A percentile compares a stretch with the other conserved stretches of the same genome.
These are phyloP conservation scores for Spodoptera exigua DNA, from an alignment of 2,888 invertebrate species.

Conservation along the genomic window DNA sequence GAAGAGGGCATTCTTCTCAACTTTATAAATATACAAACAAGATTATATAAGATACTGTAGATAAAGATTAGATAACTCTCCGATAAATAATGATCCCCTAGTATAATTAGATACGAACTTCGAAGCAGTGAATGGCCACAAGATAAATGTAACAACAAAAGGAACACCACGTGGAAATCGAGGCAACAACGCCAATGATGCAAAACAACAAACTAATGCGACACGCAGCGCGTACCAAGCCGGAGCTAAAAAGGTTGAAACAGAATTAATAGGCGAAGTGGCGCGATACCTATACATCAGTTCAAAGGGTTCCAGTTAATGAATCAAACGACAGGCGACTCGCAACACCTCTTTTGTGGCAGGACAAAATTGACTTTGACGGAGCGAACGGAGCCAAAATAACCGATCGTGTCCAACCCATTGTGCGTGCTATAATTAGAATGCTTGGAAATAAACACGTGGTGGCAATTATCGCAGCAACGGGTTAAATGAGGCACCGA, in stretches of 20 bases:
- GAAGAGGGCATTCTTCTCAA: conserved; percentile 26
- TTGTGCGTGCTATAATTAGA: conserved; percentile 88
- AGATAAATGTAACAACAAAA: conserved; percentile 63
- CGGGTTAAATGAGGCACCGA: conserved; percentile 88
- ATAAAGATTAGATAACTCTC: conserved; percentile 36
- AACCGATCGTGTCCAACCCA: conserved; percentile 88
- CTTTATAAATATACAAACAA: conserved; percentile 11
- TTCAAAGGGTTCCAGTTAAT: conserved; percentile 85
- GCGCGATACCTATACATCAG: conserved; percentile 80
- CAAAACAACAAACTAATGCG: conserved; percentile 63
- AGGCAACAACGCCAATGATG: conserved; percentile 66
- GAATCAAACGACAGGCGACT: conserved; percentile 86
- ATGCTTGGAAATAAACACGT: conserved; percentile 87
- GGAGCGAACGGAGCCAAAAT: conserved; percentile 84
- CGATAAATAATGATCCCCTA: conserved; percentile 37
- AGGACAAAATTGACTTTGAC: conserved; percentile 86
- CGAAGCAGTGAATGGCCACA: conserved; percentile 61
- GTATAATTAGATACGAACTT: conserved; percentile 47
- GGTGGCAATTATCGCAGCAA: conserved; percentile 88
- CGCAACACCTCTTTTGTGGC: conserved; percentile 86
- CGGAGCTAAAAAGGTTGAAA: conserved; percentile 68
- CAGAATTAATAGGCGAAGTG: conserved; percentile 74
- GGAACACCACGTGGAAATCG: conserved; percentile 58
- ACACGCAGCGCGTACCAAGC: conserved; percentile 53
- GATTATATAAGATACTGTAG: conserved; percentile 17